Conservation (phyloP, 2,797 vertebrate genomes). For the Luscinia luscinia region DNA sequence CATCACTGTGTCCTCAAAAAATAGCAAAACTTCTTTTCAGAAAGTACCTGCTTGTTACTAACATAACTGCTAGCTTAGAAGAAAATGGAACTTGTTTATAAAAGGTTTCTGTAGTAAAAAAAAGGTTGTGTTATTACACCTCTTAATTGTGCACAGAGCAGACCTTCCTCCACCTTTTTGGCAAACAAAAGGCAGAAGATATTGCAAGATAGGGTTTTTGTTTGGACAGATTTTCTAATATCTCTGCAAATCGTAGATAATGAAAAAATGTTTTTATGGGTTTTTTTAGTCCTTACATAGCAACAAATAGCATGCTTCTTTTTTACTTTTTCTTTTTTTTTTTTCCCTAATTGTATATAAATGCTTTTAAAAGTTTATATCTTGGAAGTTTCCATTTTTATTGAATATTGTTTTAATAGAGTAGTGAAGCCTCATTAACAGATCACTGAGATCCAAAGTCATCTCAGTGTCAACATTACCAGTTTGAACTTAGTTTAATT, state of each 20-base stretch:
- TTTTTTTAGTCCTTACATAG: not conserved
- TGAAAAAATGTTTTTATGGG: not conserved
- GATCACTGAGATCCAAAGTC: not conserved
- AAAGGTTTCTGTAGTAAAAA: not conserved
- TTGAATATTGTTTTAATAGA: not conserved
- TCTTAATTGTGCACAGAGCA: not conserved
- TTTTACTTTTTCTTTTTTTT: not conserved
- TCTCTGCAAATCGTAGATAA: not conserved
- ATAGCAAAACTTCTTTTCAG: not conserved
- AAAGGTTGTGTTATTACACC: not conserved
- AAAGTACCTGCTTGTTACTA: not conserved
- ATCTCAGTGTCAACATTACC: not conserved
- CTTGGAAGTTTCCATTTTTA: not conserved
- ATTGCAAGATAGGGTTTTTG: not conserved
- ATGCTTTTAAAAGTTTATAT: not conserved
- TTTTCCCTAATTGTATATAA: not conserved
- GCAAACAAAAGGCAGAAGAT: not conserved
- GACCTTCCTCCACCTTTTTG: not conserved
- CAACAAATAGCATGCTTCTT: not conserved
- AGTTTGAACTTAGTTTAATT: not conserved
- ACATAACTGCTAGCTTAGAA: not conserved
- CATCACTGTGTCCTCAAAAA: not conserved
- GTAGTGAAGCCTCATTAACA: not conserved
- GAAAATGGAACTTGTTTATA: not conserved
- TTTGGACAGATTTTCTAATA: not conserved